Conservation (phyloP, 2,888 invertebrate species). For the Hydropsyche betteni region DNA sequence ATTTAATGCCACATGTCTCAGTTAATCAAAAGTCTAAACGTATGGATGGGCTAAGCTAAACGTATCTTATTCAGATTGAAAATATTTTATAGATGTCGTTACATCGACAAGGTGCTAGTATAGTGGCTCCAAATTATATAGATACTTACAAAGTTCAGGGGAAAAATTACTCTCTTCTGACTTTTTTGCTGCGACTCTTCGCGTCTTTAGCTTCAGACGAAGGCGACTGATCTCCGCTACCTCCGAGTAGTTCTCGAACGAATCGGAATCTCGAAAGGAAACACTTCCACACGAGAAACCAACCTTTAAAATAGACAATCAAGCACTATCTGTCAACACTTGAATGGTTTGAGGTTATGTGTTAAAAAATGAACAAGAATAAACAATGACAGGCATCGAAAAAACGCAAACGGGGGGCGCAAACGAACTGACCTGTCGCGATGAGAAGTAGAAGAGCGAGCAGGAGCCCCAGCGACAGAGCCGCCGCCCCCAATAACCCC, state of each 20-base stretch:
- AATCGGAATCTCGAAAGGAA: conserved; percentile 88
- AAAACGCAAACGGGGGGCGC: not conserved
- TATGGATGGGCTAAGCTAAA: no score
- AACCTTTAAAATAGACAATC: conserved; percentile 70
- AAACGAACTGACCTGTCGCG: not conserved
- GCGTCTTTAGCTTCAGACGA: conserved; percentile 68
- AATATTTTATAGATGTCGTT: no score
- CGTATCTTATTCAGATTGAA: no score
- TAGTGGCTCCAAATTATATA: no score
- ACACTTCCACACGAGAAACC: conserved; percentile 92
- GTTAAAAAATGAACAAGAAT: not conserved
- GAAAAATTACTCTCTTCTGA: conserved; percentile 62
- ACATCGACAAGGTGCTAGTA: no score
- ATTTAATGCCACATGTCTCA: no score
- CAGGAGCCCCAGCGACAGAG: not conserved
- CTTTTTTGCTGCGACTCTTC: conserved; percentile 64
- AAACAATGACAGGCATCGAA: not conserved
- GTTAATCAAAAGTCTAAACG: no score
- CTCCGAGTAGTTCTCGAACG: conserved; percentile 84
- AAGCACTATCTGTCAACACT: conserved; percentile 24
- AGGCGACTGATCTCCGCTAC: conserved; percentile 72
- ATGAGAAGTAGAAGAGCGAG: not conserved
- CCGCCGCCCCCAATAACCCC: not conserved
- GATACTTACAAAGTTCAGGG: no score
- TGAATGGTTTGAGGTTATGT: not conserved